phyloP scores from a whole-genome alignment of 2,113 vertebrate genomes.

The Pachyramphus minor region DNA sequence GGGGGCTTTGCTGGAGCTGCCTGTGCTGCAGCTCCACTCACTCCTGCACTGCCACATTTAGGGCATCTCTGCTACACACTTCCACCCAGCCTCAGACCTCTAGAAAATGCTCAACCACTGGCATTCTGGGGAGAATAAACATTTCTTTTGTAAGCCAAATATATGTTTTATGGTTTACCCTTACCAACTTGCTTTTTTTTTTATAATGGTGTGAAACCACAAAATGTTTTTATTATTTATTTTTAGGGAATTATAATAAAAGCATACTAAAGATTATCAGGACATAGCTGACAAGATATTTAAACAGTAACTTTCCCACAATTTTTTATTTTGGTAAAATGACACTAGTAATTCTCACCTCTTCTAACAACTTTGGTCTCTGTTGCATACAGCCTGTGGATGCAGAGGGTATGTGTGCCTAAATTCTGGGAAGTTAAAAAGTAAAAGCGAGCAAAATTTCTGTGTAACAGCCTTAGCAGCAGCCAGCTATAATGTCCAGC shows the following conservation, averaged over 20 bases:
- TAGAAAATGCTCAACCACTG: not conserved
- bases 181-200: not conserved
- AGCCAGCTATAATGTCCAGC: not conserved
- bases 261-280: not conserved
- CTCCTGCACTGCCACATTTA: not conserved
- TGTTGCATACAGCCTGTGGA: not conserved
- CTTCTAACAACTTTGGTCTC: not conserved
- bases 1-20: not conserved
- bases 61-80: not conserved
- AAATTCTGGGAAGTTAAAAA: not conserved
- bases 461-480: not conserved
- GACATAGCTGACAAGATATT: not conserved
- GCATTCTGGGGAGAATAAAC: conserved; percentile 2
- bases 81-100: not conserved
- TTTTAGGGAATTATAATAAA: not conserved
- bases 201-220: conserved; percentile 20
- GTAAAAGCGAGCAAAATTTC: not conserved
- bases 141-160: conserved; percentile 28
- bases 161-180: not conserved
- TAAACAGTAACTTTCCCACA: not conserved
- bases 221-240: not conserved
- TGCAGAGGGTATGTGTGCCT: not conserved
- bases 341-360: not conserved
- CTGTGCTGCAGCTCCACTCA: not conserved
- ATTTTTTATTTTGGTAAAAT: not conserved